Base-by-base conservation (phyloP, 2,888 invertebrate genomes). In the Petrolisthes manimaculis region DNA sequence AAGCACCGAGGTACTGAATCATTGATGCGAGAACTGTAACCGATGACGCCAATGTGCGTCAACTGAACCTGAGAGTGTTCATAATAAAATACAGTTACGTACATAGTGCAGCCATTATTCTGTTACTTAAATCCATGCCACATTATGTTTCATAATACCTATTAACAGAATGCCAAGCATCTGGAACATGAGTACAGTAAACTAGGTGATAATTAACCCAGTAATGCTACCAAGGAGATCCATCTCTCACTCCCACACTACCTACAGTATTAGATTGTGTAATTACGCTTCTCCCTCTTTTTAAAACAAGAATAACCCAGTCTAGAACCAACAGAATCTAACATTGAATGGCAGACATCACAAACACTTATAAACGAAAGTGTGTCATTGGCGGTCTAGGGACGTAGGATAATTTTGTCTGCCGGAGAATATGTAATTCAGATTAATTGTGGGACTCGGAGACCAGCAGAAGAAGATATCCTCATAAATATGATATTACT, bases 221-320 rank as follows among this genome's bases (percentile, higher is more conserved):
- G 51, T 14, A 78, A 24, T 85, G 85, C 71, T 69, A 85, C 80
- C 67, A 84, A 84, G 56, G 85, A 85, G 85, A 85, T 85, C 67
- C 71, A 85, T 21, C 61, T 80, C 71, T 79, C 67, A 61, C 78
- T 85, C 87, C 88, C 88, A 84, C 88, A 81, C 88, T 81, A 80
- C 81, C 88, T 88, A 88, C 87, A 54, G 56, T 69, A 84, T 80
- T 88, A 81, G 88, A 88, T 88, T 88, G 88, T 88, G 88, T 88
- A 88, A 88, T 88, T 88, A 88, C 88, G 88, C 88, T 88, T 88
- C 84, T 88, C 84, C 88, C 84, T 88, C 88, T 84, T 81, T 77
- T 37, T 75, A 61, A 81, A 79, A 78, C 56, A 67, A 74, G 71
- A 74, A 71, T 37, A 86, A 81, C 56, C 69, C n/a, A 61, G 21